phyloP scores from a whole-genome alignment of 2,113 vertebrate genomes.

The Pristiophorus japonicus region DNA sequence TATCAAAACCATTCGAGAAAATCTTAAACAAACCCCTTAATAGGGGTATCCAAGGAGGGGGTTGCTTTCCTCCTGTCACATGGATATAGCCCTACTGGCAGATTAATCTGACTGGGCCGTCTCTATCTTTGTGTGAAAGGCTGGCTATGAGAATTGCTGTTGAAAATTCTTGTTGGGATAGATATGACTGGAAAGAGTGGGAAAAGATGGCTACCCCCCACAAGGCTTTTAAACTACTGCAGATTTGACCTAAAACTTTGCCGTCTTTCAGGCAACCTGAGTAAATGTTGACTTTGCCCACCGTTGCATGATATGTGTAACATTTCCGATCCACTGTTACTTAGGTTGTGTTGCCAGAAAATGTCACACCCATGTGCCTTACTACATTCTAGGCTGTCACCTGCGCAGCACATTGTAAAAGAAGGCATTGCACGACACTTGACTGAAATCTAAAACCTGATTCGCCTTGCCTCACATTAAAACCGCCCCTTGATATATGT shows the following conservation, averaged over 20 bases:
- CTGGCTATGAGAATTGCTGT: neutral
- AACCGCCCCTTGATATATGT: neutral
- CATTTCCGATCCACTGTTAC: neutral
- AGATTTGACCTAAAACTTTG: neutral
- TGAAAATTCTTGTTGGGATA: neutral
- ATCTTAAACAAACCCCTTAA: neutral
- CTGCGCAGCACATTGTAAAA: constrained; percentile 41
- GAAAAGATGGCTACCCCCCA: neutral
- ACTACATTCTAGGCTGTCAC: constrained; percentile 49
- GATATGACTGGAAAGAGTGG: neutral
- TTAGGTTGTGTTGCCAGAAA: neutral
- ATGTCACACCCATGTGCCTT: constrained; percentile 59
- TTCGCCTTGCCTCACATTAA: neutral
- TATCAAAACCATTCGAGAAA: neutral
- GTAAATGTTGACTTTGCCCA: neutral
- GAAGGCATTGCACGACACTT: constrained; percentile 28
- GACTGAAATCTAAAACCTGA: constrained; percentile 41
- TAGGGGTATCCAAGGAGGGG: neutral
- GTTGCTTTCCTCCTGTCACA: neutral
- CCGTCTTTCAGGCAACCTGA: neutral
- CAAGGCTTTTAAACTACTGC: neutral
- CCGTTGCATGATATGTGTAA: neutral
- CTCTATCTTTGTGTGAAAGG: neutral
- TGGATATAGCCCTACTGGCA: neutral
- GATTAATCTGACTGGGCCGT: neutral